phyloP scores from a whole-genome alignment of 2,797 vertebrate genomes.

The Centropyge bicolor region DNA sequence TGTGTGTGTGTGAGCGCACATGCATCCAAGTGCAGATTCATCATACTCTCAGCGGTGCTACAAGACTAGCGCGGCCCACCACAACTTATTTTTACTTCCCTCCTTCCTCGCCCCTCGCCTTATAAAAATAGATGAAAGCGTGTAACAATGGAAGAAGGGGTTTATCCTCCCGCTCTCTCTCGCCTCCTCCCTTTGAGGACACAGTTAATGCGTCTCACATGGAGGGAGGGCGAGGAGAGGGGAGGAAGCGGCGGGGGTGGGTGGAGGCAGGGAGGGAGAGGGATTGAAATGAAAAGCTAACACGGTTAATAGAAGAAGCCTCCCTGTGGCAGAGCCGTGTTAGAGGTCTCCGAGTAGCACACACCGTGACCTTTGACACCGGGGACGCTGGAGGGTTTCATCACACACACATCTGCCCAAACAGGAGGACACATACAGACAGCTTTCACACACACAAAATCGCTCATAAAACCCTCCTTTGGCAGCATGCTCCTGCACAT shows the following conservation, averaged over 20 bases:
- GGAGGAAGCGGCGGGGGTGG: no score
- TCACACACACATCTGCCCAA: constrained; percentile 3
- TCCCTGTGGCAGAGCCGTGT: constrained; percentile 15
- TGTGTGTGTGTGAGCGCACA: constrained; percentile 3
- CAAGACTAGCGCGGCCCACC: constrained; percentile 56
- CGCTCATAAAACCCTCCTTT: constrained; percentile 23
- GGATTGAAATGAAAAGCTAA: constrained; percentile 65
- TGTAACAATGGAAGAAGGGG: constrained; percentile 72
- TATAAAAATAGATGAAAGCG: constrained; percentile 83
- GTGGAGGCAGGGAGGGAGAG: not conserved
- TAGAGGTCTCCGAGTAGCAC: constrained; percentile 26
- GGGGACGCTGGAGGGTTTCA: constrained; percentile 44
- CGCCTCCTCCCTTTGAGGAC: constrained; percentile 64
- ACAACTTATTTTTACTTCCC: constrained; percentile 67
- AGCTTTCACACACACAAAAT: constrained; percentile 20
- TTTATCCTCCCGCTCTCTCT: constrained; percentile 64
- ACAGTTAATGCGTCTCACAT: constrained; percentile 71
- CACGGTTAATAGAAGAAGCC: constrained; percentile 17
- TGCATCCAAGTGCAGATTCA: constrained; percentile 45
- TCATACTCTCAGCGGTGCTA: constrained; percentile 61
- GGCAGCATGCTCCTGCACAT: constrained; percentile 34
- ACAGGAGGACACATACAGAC: constrained; percentile 1
- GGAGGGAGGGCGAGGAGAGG: constrained; percentile 15
- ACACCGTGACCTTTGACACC: constrained; percentile 57
- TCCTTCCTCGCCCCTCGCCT: constrained; percentile 38